Evolutionary conservation across 1,140 invertebrate genomes (phyloP).

Genomic region (Venturia canescens): DNA sequence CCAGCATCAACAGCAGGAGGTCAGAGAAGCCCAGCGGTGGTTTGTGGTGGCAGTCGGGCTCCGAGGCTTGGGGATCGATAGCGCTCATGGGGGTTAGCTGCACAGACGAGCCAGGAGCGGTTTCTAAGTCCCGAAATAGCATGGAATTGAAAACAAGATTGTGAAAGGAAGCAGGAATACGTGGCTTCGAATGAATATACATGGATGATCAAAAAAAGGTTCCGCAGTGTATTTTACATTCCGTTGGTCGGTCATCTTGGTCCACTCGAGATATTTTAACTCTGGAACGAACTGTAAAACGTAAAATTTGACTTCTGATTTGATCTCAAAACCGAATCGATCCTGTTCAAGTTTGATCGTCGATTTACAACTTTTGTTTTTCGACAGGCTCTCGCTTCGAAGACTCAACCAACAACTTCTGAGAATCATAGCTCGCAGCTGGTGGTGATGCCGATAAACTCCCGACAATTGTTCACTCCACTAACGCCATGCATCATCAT

Average conservation of each 20-base stretch:
- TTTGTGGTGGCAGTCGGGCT: slow-evolving; percentile 24
- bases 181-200: not conserved
- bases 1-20: slow-evolving; percentile 14
- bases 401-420: too few species aligned
- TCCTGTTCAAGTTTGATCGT: too few species aligned
- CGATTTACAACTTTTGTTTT: too few species aligned
- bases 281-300: too few species aligned
- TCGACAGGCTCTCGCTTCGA: too few species aligned
- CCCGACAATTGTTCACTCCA: not conserved
- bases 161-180: not conserved
- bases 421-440: not conserved
- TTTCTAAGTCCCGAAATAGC: slow-evolving; percentile 24
- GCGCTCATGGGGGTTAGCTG: slow-evolving; percentile 37
- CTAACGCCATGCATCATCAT: not conserved
- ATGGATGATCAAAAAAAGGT: too few species aligned
- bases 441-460: not conserved
- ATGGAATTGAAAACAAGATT: not conserved
- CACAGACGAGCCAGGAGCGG: slow-evolving; percentile 12
- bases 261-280: too few species aligned
- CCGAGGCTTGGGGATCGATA: slow-evolving; percentile 38
- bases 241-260: too few species aligned
- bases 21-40: slow-evolving; percentile 8
- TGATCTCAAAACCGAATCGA: too few species aligned
- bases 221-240: too few species aligned
- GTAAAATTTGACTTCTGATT: too few species aligned